Evolutionary conservation across 2,888 invertebrate genomes (phyloP).

Genomic region (Leptodirus hochenwartii): DNA sequence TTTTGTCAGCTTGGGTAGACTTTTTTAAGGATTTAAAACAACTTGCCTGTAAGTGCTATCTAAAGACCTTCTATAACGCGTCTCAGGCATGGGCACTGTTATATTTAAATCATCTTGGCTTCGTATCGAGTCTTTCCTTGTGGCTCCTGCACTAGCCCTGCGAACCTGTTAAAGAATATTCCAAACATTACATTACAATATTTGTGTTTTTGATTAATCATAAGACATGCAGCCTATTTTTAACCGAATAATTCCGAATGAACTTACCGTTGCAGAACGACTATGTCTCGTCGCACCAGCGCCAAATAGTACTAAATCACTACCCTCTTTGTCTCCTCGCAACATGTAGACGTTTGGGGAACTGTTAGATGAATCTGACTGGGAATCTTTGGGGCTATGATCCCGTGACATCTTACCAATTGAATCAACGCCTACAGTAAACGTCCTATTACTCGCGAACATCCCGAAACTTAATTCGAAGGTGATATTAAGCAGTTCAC

Average conservation of each 20-base stretch:
- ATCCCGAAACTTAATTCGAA: too few relatives aligned
- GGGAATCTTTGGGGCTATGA: conserved; percentile 16
- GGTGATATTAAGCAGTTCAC: too few relatives aligned
- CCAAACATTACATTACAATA: too few relatives aligned
- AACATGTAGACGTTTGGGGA: conserved; percentile 13
- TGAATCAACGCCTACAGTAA: too few relatives aligned
- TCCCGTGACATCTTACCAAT: conserved; percentile 17
- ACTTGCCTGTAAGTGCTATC: conserved; percentile 17
- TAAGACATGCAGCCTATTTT: too few relatives aligned
- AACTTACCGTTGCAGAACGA: conserved; percentile 24
- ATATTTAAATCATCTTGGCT: conserved; percentile 12
- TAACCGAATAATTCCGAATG: too few relatives aligned
- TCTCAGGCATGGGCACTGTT: conserved; percentile 9
- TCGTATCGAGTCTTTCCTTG: conserved; percentile 13
- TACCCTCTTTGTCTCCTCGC: conserved; percentile 16
- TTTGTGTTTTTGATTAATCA: too few relatives aligned
- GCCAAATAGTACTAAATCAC: conserved; percentile 21
- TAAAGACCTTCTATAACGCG: conserved; percentile 16
- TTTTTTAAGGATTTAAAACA: too few relatives aligned
- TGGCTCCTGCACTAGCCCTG: conserved; percentile 17
- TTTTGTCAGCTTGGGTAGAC: too few relatives aligned
- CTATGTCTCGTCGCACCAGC: conserved; percentile 17
- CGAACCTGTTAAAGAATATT: too few relatives aligned
- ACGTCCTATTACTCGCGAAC: too few relatives aligned
- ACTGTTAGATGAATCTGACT: conserved; percentile 22